phyloP scores from a whole-genome alignment of 2,797 vertebrate species.

The Hylomyscus alleni region DNA sequence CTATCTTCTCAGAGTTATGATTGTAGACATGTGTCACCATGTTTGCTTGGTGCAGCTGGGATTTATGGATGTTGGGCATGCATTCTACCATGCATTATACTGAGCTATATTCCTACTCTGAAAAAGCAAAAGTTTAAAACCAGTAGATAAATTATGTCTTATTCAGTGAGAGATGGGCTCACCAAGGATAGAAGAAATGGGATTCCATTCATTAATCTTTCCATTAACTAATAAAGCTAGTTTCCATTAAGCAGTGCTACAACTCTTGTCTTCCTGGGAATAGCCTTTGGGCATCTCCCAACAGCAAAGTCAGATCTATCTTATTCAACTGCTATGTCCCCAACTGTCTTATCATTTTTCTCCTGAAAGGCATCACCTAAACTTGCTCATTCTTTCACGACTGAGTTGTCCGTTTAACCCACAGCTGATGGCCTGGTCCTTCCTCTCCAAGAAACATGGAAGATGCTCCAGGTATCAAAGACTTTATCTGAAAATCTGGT shows the following conservation, averaged over 20 bases:
- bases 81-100: background rate
- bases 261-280: background rate
- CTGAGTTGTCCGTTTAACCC: background rate
- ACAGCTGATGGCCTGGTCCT: background rate
- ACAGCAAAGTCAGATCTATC: background rate
- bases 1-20: background rate
- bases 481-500: background rate
- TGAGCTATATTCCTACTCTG: background rate
- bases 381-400: background rate
- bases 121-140: background rate
- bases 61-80: background rate
- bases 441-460: background rate
- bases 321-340: background rate
- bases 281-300: background rate
- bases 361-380: background rate
- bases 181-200: background rate
- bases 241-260: background rate
- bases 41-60: background rate
- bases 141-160: background rate
- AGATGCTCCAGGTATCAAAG: background rate
- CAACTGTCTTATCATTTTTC: background rate
- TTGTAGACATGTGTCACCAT: background rate
- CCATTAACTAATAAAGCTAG: background rate
- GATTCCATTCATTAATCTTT: background rate
- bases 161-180: background rate